phyloP scores from a whole-genome alignment of 2,888 invertebrate species.

The Margaritifera margaritifera region DNA sequence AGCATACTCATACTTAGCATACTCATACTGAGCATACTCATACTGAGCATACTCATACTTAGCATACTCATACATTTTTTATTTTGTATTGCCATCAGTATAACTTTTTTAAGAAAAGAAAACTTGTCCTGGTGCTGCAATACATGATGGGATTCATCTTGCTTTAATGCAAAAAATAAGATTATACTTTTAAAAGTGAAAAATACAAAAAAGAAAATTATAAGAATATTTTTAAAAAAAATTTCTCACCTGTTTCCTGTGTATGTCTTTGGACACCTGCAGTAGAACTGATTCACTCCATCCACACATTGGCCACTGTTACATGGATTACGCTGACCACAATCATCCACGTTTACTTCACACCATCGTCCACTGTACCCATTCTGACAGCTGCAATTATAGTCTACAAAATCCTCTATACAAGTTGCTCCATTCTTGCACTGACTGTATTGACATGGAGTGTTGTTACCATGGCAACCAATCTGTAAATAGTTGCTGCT shows the following conservation, averaged over 20 bases:
- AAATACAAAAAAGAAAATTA: no score
- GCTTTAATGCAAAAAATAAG: no score
- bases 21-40: no score
- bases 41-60: no score
- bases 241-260: conserved; percentile 51
- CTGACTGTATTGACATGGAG: conserved; percentile 25
- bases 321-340: conserved; percentile 79
- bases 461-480: conserved; percentile 29
- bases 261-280: conserved; percentile 59
- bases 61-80: no score
- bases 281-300: conserved; percentile 43
- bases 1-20: no score
- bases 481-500: conserved; percentile 5
- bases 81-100: no score
- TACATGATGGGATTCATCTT: no score
- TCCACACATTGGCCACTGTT: conserved; percentile 58
- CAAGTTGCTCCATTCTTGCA: conserved; percentile 82
- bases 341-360: conserved; percentile 83
- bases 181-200: no score
- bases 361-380: conserved; percentile 60
- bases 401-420: conserved; percentile 56
- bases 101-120: no score
- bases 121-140: no score
- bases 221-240: not conserved
- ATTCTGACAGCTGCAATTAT: conserved; percentile 58